Percentiles rank a stretch among this genome's conserved stretches.
Evolutionary conservation across 1,140 invertebrate species (phyloP).

Genomic region (Hypothenemus hampei): DNA sequence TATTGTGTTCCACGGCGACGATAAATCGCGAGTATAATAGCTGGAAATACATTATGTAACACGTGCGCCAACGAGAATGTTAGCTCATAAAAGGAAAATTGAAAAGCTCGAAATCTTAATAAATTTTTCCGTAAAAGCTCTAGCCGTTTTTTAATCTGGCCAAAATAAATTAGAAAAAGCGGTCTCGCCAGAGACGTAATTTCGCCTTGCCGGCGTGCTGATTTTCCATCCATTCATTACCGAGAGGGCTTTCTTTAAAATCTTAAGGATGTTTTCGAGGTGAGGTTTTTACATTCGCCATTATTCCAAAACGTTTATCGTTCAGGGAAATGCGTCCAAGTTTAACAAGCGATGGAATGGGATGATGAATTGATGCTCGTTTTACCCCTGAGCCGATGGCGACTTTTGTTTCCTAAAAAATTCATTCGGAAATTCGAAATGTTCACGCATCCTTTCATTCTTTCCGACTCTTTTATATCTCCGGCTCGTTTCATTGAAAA

Average conservation of each 20-base stretch:
- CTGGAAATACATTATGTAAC: slow-evolving; percentile 27
- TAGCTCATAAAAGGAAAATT: slow-evolving; percentile 29
- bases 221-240: slow-evolving; percentile 10
- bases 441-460: slow-evolving; percentile 33
- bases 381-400: no score
- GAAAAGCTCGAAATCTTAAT: slow-evolving; percentile 28
- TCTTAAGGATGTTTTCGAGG: slow-evolving; percentile 1
- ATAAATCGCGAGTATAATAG: slow-evolving; percentile 28
- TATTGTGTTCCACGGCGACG: slow-evolving; percentile 20
- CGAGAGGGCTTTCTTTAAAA: slow-evolving; percentile 3
- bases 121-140: slow-evolving; percentile 19
- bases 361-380: no score
- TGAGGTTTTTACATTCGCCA: no score
- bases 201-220: slow-evolving; percentile 5
- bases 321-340: no score
- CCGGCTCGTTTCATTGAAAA: slow-evolving; percentile 35
- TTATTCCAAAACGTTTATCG: no score
- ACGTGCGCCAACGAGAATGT: slow-evolving; percentile 23
- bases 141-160: slow-evolving; percentile 21
- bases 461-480: slow-evolving; percentile 31
- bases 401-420: no score
- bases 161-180: slow-evolving; percentile 25
- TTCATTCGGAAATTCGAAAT: no score
- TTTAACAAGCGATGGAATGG: no score
- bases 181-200: slow-evolving; percentile 5